Base-by-base conservation (phyloP, 2,888 invertebrate species). In the Drosophila cyrtoloma region DNA sequence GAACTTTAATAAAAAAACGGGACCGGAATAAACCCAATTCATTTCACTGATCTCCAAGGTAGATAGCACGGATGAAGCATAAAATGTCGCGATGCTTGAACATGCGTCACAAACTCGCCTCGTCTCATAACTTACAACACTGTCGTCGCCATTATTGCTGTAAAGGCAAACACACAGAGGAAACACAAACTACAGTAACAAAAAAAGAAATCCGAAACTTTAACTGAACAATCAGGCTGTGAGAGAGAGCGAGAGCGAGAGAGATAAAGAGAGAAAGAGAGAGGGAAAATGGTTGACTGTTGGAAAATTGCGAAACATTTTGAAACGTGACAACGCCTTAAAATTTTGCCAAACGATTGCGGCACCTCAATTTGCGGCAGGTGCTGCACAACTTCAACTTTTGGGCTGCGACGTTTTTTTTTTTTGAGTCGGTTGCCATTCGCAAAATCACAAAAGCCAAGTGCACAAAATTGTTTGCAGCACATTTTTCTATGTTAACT, bases 261-360 rank as follows among this genome's bases (percentile, higher is more conserved):
- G n/a, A 30, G 28, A 5, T 32, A 22, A 19, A 9, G 22, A 0
- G 14, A 14, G 10, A 22, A n/a, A 28, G 47, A n/a, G 26, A n/a
- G 26, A 3, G 26, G 1, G 14, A 33, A n/a, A 12, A 42, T n/a
- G 0, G 51, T 30, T 53, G 64, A 47, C 19, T 68, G 52, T 59
- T 61, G 53, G 55, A 19, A 81, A 71, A 74, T 78, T 71, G 83
- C 64, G 53, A 82, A 78, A 86, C 68, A 76, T 84, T 78, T 79
- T 59, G 76, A 71, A 73, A 84, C 87, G 87, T 84, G 83, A 87
- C 83, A 84, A 65, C 74, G 78, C 66, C 75, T 67, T 64, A 39
- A 66, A 73, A 67, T 68, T 63, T 76, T 63, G 68, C 68, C 59
- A 79, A 66, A 39, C 52, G 67, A 62, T 71, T 72, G 81, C 35